These are phyloP conservation scores for Hippocampus comes DNA, from an alignment of 2,113 vertebrate species.

Conservation along the genomic window DNA sequence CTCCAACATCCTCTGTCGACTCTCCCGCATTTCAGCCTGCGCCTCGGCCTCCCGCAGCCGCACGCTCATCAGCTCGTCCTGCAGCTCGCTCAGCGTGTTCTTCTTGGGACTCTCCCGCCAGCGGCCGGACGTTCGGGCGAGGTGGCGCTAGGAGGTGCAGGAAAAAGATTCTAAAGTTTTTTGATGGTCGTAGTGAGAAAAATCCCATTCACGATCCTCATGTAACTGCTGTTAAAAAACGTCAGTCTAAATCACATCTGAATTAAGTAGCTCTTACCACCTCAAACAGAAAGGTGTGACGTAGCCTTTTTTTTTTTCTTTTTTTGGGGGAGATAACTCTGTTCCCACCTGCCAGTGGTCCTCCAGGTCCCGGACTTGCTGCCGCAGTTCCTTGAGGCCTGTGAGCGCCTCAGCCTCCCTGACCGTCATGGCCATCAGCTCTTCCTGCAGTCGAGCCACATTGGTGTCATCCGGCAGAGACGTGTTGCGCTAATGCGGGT, in stretches of 20 bases:
- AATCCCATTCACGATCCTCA: no score
- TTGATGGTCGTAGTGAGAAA: no score
- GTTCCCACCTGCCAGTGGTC: slow-evolving; percentile 94
- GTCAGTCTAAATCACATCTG: no score
- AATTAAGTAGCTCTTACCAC: no score
- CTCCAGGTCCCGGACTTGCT: slow-evolving; percentile 90
- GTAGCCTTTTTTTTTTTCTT: no score
- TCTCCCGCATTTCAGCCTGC: slow-evolving; percentile 88
- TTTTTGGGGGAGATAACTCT: no score
- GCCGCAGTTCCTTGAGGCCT: slow-evolving; percentile 88
- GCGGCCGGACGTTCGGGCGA: slow-evolving; percentile 86
- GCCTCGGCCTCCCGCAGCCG: slow-evolving; percentile 90
- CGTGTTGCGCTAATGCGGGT: slow-evolving; percentile 79
- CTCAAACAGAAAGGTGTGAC: no score
- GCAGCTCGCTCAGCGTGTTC: slow-evolving; percentile 86
- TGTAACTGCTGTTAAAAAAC: no score
- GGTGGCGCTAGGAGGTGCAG: slow-evolving; percentile 76
- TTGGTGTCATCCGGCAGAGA: slow-evolving; percentile 95
- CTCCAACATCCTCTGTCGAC: slow-evolving; percentile 91
- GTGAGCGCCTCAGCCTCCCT: slow-evolving; percentile 90
- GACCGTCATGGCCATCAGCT: slow-evolving; percentile 91
- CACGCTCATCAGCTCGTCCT: slow-evolving; percentile 95
- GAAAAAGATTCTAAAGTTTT: no score
- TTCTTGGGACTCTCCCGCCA: slow-evolving; percentile 93
- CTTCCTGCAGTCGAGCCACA: slow-evolving; percentile 90